These are phyloP conservation scores for Sciurus carolinensis DNA, from an alignment of 2,797 vertebrate genomes.

Conservation along the genomic window DNA sequence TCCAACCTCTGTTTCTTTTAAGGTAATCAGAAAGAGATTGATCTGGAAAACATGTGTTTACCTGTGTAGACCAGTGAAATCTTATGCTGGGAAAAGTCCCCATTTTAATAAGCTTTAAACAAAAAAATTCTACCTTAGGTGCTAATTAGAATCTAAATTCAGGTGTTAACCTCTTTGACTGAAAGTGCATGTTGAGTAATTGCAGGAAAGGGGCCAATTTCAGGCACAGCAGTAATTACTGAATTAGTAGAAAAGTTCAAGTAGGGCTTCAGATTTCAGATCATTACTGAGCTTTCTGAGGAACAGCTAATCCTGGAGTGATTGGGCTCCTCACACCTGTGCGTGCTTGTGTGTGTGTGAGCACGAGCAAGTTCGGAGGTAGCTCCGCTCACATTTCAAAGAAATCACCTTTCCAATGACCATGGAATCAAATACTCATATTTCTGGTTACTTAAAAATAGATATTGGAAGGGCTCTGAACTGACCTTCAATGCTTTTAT, in stretches of 20 bases:
- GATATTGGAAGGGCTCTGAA: conserved; percentile 63
- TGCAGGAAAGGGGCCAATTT: conserved; percentile 92
- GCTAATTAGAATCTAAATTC: conserved; percentile 94
- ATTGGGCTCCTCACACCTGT: conserved; percentile 90
- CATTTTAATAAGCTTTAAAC: conserved; percentile 89
- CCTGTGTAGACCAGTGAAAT: conserved; percentile 86
- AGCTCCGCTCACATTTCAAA: conserved; percentile 85
- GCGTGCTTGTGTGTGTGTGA: conserved; percentile 79
- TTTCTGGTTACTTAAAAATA: conserved; percentile 73
- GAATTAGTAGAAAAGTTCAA: conserved; percentile 98
- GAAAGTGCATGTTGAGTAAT: conserved; percentile 91
- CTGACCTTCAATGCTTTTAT: neutral
- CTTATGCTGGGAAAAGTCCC: conserved; percentile 89
- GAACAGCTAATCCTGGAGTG: conserved; percentile 94
- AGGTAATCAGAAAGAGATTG: conserved; percentile 72
- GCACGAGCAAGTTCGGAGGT: conserved; percentile 57
- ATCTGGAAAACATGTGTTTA: conserved; percentile 75
- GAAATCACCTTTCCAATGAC: conserved; percentile 78
- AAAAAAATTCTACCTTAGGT: conserved; percentile 90
- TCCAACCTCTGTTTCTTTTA: conserved; percentile 72
- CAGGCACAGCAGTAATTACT: conserved; percentile 96
- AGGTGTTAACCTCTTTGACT: conserved; percentile 92
- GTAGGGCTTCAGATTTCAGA: conserved; percentile 96
- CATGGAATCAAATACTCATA: conserved; percentile 69
- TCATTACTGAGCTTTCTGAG: conserved; percentile 93